Evolutionary conservation across 2,797 vertebrate species (phyloP).

Genomic region (Megaceryle alcyon): DNA sequence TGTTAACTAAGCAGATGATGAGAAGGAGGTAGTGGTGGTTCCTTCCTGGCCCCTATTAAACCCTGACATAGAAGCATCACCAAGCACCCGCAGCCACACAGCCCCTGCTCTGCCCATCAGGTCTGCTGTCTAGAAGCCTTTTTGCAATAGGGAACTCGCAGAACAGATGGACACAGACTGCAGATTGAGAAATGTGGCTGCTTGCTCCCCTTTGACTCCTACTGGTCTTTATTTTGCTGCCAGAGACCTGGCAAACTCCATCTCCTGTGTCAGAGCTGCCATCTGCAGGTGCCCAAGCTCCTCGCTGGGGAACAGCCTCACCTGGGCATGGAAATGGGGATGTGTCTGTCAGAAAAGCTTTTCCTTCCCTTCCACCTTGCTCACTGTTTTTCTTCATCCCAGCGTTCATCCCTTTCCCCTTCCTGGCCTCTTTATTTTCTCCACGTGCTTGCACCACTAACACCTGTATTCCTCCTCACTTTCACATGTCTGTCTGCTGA

Average conservation of each 20-base stretch:
- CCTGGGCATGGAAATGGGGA: fast-evolving
- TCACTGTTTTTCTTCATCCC: neutral
- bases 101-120: fast-evolving
- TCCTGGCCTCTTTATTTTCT: neutral
- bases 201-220: neutral
- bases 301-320: neutral
- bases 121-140: neutral
- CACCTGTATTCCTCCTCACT: neutral
- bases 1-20: neutral
- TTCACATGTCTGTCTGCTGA: neutral
- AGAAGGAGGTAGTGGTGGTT: neutral
- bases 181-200: neutral
- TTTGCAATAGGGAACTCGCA: neutral
- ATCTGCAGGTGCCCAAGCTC: neutral
- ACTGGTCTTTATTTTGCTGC: neutral
- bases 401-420: neutral
- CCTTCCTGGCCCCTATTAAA: neutral
- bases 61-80: neutral
- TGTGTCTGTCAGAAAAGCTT: neutral
- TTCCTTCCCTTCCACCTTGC: neutral
- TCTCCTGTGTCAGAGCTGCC: slow-evolving; percentile 1
- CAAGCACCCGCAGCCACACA: neutral
- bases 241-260: neutral
- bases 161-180: neutral
- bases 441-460: neutral